phyloP scores from a whole-genome alignment of 2,888 invertebrate genomes.

The Protodeltote pygarga region DNA sequence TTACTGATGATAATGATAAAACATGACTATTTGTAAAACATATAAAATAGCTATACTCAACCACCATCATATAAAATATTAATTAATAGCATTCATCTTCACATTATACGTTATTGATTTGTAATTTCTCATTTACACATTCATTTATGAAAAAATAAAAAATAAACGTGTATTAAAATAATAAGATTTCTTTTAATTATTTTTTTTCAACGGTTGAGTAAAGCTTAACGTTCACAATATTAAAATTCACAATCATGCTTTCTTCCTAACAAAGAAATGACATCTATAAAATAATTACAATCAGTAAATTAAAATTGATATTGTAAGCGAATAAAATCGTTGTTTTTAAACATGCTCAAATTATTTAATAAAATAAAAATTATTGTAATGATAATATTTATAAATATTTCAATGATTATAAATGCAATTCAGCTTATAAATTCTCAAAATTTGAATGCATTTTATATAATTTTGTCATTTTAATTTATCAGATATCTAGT shows the following conservation, averaged over 20 bases:
- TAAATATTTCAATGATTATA: constrained; percentile 68
- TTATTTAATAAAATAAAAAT: constrained; percentile 58
- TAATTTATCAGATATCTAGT: constrained; percentile 8
- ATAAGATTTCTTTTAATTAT: no score
- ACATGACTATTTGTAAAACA: constrained; percentile 55
- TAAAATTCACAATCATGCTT: constrained; percentile 65
- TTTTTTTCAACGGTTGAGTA: constrained; percentile 40
- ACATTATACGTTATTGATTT: constrained; percentile 17
- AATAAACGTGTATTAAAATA: constrained; percentile 11
- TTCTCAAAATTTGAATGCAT: constrained; percentile 38
- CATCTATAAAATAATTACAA: constrained; percentile 60
- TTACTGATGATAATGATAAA: constrained; percentile 63
- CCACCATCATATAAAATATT: constrained; percentile 11
- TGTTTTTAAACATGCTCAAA: constrained; percentile 70
- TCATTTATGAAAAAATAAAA: constrained; percentile 14
- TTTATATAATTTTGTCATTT: constrained; percentile 40
- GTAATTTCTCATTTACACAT: constrained; percentile 4
- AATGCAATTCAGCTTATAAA: constrained; percentile 69
- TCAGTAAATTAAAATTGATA: constrained; percentile 75
- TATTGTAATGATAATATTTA: constrained; percentile 51
- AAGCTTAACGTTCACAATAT: constrained; percentile 41
- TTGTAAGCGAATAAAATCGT: constrained; percentile 76
- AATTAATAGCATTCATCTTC: constrained; percentile 8
- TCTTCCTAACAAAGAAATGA: constrained; percentile 52
- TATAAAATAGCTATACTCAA: constrained; percentile 50